These are phyloP conservation scores for Oncorhynchus keta DNA, from an alignment of 2,113 vertebrate genomes.

Conservation along the genomic window DNA sequence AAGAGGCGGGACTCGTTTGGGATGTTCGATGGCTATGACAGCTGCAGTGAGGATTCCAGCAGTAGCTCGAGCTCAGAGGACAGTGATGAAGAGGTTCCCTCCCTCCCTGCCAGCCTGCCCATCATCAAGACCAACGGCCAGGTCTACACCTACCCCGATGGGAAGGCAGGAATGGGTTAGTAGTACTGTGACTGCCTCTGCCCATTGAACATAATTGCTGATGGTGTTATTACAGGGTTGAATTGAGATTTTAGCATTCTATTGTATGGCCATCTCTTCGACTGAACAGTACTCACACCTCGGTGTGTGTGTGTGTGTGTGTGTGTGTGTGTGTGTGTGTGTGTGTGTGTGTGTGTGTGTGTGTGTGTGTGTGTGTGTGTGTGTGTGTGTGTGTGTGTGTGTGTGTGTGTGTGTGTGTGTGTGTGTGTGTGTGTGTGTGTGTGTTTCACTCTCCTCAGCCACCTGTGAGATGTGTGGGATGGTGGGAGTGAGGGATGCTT, in stretches of 20 bases:
- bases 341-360: no score
- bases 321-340: no score
- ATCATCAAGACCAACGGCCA: slow-evolving; percentile 99
- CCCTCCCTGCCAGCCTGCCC: slow-evolving; percentile 85
- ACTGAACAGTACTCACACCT: not conserved
- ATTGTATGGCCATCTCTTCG: not conserved
- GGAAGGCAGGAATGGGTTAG: slow-evolving; percentile 97
- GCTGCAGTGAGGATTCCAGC: slow-evolving; percentile 76
- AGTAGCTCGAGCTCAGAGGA: slow-evolving; percentile 94
- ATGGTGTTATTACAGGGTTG: no score
- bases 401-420: not conserved
- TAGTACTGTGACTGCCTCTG: slow-evolving; percentile 18
- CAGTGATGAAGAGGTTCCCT: slow-evolving; percentile 89
- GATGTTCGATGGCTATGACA: slow-evolving; percentile 93
- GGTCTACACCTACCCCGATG: slow-evolving; percentile 95
- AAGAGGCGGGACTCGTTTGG: slow-evolving; percentile 85
- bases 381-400: no score
- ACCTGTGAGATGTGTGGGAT: slow-evolving; percentile 98
- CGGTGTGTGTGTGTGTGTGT: no score
- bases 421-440: not conserved
- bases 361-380: no score
- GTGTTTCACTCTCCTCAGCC: slow-evolving; percentile 64
- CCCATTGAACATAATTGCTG: not conserved
- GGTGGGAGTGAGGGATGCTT: slow-evolving; percentile 94
- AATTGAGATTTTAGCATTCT: not conserved